Evolutionary conservation across 1,140 invertebrate genomes (phyloP).

Genomic region (Aethina tumida): DNA sequence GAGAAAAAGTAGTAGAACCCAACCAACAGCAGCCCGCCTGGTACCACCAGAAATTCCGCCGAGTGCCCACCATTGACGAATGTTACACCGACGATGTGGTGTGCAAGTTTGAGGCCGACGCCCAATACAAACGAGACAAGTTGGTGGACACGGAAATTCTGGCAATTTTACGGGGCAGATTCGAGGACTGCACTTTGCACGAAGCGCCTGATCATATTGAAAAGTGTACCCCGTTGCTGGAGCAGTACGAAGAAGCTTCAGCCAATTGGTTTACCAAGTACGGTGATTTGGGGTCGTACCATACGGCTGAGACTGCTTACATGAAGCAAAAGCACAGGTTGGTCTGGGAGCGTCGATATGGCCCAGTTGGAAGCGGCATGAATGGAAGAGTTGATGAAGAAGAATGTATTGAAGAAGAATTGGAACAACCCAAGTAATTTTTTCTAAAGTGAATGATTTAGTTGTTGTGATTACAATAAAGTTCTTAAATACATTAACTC

Average conservation of each 20-base stretch:
- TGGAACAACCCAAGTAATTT: too few relatives aligned
- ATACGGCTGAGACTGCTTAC: constrained; percentile 62
- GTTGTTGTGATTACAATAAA: too few relatives aligned
- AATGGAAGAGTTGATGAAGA: too few relatives aligned
- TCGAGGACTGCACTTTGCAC: constrained; percentile 74
- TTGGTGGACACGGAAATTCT: constrained; percentile 84
- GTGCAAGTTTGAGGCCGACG: constrained; percentile 84
- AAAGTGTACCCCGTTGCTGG: constrained; percentile 57
- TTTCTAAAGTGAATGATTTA: too few relatives aligned
- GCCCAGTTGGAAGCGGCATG: constrained; percentile 49
- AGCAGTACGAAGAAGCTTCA: constrained; percentile 66
- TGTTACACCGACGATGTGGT: constrained; percentile 81
- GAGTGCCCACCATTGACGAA: constrained; percentile 92
- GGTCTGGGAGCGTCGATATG: constrained; percentile 92
- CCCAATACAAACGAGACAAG: constrained; percentile 86
- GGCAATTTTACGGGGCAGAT: constrained; percentile 69
- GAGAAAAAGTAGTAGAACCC: constrained; percentile 77
- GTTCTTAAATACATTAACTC: too few relatives aligned
- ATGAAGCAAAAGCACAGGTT: constrained; percentile 99
- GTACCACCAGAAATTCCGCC: constrained; percentile 84
- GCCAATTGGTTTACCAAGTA: constrained; percentile 93
- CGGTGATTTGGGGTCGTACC: constrained; percentile 76
- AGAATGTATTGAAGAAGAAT: too few relatives aligned
- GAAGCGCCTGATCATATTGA: constrained; percentile 58
- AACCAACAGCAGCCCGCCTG: constrained; percentile 80